Evolutionary conservation across 92 coral and sea anemone species (phyloP), one percentile per base, ranked within the genome.

Genomic region (Pocillopora grandis): DNA sequence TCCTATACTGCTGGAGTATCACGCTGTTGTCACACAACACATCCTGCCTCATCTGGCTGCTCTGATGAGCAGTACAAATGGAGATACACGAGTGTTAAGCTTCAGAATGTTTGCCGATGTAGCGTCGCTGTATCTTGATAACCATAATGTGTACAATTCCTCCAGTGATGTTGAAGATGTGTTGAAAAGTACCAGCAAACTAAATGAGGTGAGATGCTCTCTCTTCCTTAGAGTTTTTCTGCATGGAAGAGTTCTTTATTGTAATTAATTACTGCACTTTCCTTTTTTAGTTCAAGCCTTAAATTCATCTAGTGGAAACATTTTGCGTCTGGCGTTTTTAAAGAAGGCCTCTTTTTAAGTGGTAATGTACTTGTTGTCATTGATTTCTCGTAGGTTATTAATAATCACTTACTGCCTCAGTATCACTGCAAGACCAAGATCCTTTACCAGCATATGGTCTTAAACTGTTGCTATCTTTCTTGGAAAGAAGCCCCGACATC

Each of bases 351-450:
- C 27, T 78, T 18, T 12, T 33, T 17, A 23, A 15, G 33, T 12
- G 15, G 33, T 61, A 10, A 55, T 76, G 14, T 58, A 20, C 14
- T 71, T 48, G 14, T 67, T 17, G 75, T 81, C 72, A 18, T 58
- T 67, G 56, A 71, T 72, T 75, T 35, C 31, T 69, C 62, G 14
- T 93, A 96, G 99, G 93, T 96, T 37, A 92, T 96, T 85, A 89
- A 84, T 70, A 80, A 92, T 42, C 91, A 94, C 52, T 89, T 96
- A 35, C 86, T 96, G 9, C 99, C 95, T 9, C 98, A 92, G 71
- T 96, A 96, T 79, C 93, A 94, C 77, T 96, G 31, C 98, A 92
- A 92, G 99, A 96, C 85, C 99, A 97, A 77, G 98, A 97, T 78
- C 99, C 99, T 78, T 84, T 97, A 78, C 99, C 99, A 0, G 95